Base-by-base conservation (phyloP, 2,113 vertebrate species). In the Galemys pyrenaicus region DNA sequence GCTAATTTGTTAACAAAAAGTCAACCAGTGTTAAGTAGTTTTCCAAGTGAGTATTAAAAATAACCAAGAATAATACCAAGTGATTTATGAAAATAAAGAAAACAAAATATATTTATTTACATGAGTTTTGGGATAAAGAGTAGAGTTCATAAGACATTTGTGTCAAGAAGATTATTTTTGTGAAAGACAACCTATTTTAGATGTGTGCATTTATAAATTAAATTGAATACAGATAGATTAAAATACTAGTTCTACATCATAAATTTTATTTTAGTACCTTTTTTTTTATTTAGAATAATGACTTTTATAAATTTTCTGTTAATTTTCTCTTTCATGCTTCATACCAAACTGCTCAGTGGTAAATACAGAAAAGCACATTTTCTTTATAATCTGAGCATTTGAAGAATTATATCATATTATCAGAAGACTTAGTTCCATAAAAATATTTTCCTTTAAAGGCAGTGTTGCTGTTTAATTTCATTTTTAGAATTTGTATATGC, bases 321-420 rank as follows among this genome's bases (percentile, higher is more conserved):
- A 37, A 37, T 68, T 87, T 87, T 90, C 54, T 90, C 16, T 83
- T 89, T 83, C 32, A 19, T 96, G 77, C 46, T 81, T 96, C 37
- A 92, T 28, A 90, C n/a, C 51, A 74, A 78, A 85, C 32, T 73
- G 54, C 46, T 93, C 30, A 90, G 37, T 30, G 16, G 20, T 90
- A 95, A 92, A 90, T 96, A 78, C 8, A 95, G 71, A 96, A 95
- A 92, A 93, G 92, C 77, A 17, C 10, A 54, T 92, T 87, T 96
- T 79, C 54, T 85, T 92, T 82, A 78, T 85, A 91, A 93, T 79
- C n/a, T 92, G 37, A 89, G 30, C 2, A 86, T 95, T 91, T 94
- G 81, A 94, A 91, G 71, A 94, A 95, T 87, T 89, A 56, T 73
- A 30, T 83, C 46, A 46, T 91, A 20, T 78, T 86, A 75, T 71